Conservation (phyloP, 2,797 vertebrate species). For the Manis javanica region DNA sequence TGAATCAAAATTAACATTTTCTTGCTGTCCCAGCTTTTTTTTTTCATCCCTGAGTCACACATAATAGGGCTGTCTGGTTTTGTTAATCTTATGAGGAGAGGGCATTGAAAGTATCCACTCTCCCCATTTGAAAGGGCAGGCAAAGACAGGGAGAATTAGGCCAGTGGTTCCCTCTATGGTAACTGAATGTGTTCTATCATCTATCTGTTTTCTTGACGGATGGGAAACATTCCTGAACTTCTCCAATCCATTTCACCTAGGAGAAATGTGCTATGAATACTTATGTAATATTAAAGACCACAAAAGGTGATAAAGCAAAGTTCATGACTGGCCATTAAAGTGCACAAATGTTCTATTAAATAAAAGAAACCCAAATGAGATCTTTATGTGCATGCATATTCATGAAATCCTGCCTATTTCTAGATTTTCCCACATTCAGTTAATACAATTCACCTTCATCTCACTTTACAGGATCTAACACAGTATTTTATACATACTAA, state of each 20-base stretch:
- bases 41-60: background rate
- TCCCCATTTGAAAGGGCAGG: background rate
- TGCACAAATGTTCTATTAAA: slow-evolving; percentile 61
- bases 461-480: background rate
- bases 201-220: slow-evolving; percentile 65
- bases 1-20: background rate
- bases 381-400: slow-evolving; percentile 70
- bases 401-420: slow-evolving; percentile 55
- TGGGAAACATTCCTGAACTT: slow-evolving; percentile 49
- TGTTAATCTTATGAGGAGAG: background rate
- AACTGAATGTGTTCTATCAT: background rate
- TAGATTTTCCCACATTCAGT: background rate
- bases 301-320: slow-evolving; percentile 58
- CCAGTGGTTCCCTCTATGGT: background rate
- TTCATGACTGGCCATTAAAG: slow-evolving; percentile 58
- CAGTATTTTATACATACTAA: background rate
- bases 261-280: slow-evolving; percentile 60
- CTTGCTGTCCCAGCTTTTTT: background rate
- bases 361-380: slow-evolving; percentile 63
- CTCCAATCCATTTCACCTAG: slow-evolving; percentile 52
- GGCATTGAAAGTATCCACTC: background rate
- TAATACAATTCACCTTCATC: slow-evolving; percentile 27
- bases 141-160: background rate
- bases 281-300: slow-evolving; percentile 37
- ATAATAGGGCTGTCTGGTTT: background rate